phyloP scores from a whole-genome alignment of 2,888 invertebrate species.

The Stratiomys singularior region DNA sequence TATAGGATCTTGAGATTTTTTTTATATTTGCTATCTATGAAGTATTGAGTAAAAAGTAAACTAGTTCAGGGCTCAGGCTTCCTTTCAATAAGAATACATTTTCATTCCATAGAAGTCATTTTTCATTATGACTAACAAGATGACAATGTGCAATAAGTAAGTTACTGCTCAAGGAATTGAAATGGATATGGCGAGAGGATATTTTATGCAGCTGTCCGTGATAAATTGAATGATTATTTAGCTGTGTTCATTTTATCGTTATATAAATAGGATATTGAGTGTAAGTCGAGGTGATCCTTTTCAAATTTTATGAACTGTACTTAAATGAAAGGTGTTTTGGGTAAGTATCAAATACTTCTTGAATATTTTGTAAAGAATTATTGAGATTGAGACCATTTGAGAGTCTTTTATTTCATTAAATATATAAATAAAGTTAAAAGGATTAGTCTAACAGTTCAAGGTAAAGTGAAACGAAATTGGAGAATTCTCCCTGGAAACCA shows the following conservation, averaged over 20 bases:
- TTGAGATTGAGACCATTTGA: too few species aligned
- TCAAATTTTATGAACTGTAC: too few species aligned
- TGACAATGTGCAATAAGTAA: not conserved
- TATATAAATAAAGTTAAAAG: too few species aligned
- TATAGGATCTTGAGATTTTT: not conserved
- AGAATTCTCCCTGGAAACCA: too few species aligned
- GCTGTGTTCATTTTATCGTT: slow-evolving; percentile 1
- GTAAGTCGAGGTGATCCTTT: too few species aligned
- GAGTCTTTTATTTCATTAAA: too few species aligned
- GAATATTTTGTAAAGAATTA: too few species aligned
- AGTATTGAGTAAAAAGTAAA: not conserved
- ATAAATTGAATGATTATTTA: slow-evolving; percentile 43
- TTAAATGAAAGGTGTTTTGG: too few species aligned
- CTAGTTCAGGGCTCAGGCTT: not conserved
- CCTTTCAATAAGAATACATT: not conserved
- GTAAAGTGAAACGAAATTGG: too few species aligned
- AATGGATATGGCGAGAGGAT: not conserved
- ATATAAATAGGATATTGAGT: not conserved
- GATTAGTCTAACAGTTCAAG: too few species aligned
- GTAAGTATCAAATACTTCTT: too few species aligned
- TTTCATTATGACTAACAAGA: not conserved
- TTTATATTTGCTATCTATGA: not conserved
- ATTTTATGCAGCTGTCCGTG: slow-evolving; percentile 39
- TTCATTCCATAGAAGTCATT: not conserved
- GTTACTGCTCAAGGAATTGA: not conserved